Conservation (phyloP, 2,797 vertebrate genomes). For the Tarsius wallacei region DNA sequence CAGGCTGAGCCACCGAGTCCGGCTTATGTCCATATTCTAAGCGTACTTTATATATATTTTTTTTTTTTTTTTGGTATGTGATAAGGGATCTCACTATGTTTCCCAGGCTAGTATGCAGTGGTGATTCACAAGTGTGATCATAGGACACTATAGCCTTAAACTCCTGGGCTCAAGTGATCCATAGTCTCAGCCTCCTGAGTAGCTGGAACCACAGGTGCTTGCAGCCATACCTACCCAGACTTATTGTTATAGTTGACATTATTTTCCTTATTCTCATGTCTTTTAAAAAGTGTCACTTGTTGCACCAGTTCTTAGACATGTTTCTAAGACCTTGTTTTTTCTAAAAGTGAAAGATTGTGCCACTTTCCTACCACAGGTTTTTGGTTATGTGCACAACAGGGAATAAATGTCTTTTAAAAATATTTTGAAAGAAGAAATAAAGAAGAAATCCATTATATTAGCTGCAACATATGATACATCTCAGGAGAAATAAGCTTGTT, state of each 20-base stretch:
- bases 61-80: not conserved
- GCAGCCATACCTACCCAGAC: not conserved
- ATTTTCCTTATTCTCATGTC: not conserved
- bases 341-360: not conserved
- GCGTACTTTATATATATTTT: too few relatives aligned
- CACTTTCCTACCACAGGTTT: not conserved
- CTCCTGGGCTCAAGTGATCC: not conserved
- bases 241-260: not conserved
- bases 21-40: not conserved
- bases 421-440: slow-evolving; percentile 47
- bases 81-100: not conserved
- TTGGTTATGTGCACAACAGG: not conserved
- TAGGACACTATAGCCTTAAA: too few relatives aligned
- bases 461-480: not conserved
- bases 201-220: not conserved
- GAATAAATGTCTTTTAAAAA: slow-evolving; percentile 51
- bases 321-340: not conserved
- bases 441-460: slow-evolving; percentile 29
- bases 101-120: not conserved
- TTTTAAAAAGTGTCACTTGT: not conserved
- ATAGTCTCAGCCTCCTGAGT: not conserved
- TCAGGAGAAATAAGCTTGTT: slow-evolving; percentile 48
- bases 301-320: not conserved
- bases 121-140: not conserved
- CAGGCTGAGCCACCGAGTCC: too few relatives aligned